A percentile compares a stretch with the other conserved stretches of the same genome.
These are phyloP conservation scores for Drosophila repletoides DNA, from an alignment of 1,140 invertebrate species.

Conservation along the genomic window DNA sequence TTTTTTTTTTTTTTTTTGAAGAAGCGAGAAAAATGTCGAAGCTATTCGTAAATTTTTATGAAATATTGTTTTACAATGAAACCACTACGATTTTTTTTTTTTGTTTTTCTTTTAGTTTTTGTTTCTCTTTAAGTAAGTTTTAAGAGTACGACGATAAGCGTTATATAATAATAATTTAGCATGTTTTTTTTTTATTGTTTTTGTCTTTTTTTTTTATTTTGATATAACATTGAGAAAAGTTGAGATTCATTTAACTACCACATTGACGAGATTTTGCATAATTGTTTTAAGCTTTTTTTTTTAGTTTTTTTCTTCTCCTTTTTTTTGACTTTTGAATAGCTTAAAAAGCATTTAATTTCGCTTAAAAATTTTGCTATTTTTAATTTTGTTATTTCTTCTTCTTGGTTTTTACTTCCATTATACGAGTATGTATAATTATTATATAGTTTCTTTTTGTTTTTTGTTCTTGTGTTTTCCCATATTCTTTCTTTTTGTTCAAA, in stretches of 20 bases:
- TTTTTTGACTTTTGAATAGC: constrained; percentile 45
- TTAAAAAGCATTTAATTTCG: constrained; percentile 58
- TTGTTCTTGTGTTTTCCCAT: constrained; percentile 14
- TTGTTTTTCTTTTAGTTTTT: constrained; percentile 23
- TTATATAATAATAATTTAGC: constrained; percentile 49
- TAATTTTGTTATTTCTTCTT: constrained; percentile 13
- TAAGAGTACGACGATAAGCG: constrained; percentile 40
- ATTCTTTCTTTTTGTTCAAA: too few relatives aligned
- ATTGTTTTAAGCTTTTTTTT: constrained; percentile 51
- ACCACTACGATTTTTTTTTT: constrained; percentile 76
- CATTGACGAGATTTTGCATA: constrained; percentile 68
- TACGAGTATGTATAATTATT: constrained; percentile 50
- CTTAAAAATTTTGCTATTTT: constrained; percentile 75
- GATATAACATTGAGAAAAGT: constrained; percentile 76
- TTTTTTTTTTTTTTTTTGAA: constrained; percentile 25
- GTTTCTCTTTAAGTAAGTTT: constrained; percentile 18
- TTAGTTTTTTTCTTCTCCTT: constrained; percentile 17
- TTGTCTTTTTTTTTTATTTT: too few relatives aligned
- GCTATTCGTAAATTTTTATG: constrained; percentile 61
- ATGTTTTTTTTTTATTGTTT: too few relatives aligned
- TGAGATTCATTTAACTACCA: constrained; percentile 81
- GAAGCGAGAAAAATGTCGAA: constrained; percentile 57
- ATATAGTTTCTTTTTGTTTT: constrained; percentile 36
- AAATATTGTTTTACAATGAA: constrained; percentile 81
- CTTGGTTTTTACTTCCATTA: constrained; percentile 36